phyloP scores from a whole-genome alignment of 2,113 vertebrate genomes.

The Mystacornis crossleyi region DNA sequence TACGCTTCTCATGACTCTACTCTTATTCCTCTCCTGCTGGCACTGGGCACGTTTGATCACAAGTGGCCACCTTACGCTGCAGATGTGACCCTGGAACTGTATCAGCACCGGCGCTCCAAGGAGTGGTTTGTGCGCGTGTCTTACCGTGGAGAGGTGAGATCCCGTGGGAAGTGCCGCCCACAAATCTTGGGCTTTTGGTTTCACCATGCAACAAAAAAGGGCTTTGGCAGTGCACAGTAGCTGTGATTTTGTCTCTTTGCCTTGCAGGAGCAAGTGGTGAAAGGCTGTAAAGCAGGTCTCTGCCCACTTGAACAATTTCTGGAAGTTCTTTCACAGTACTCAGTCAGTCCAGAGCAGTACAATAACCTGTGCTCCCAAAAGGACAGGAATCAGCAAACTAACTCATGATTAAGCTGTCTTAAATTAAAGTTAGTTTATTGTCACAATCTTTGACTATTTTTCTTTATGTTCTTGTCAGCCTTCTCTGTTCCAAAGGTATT shows the following conservation, averaged over 20 bases:
- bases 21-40: constrained; percentile 86
- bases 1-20: constrained; percentile 90
- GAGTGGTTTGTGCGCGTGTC: constrained; percentile 86
- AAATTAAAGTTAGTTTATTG: constrained; percentile 58
- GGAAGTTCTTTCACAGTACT: constrained; percentile 73
- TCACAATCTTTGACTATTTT: not conserved
- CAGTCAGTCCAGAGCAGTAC: constrained; percentile 77
- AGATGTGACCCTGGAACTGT: constrained; percentile 88
- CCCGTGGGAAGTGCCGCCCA: fast-evolving
- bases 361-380: constrained; percentile 74
- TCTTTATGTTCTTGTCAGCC: not conserved
- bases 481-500: not conserved
- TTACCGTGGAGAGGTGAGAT: constrained; percentile 85
- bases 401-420: not conserved
- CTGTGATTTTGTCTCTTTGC: not conserved
- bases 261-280: constrained; percentile 84
- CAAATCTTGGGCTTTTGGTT: not conserved
- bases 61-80: constrained; percentile 90
- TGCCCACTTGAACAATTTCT: constrained; percentile 90
- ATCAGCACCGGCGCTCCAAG: constrained; percentile 79
- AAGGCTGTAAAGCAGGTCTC: constrained; percentile 83
- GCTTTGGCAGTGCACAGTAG: not conserved
- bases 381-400: not conserved
- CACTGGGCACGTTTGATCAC: constrained; percentile 88
- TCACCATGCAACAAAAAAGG: not conserved